Base-by-base conservation (phyloP, 2,797 vertebrate genomes). In the Tarsius wallacei region DNA sequence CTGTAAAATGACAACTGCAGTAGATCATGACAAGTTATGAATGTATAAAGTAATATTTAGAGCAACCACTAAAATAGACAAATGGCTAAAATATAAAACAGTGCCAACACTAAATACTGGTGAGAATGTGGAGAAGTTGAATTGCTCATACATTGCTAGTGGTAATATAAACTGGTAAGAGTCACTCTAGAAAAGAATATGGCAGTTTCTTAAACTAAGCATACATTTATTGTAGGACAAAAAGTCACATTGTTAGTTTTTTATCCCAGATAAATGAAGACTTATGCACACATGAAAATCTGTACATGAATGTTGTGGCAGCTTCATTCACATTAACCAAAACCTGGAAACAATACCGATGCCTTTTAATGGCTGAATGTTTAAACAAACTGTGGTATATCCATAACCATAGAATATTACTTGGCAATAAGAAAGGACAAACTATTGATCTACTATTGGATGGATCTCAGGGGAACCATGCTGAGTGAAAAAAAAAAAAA, bases 191-290 rank as follows among this genome's bases (percentile, higher is more conserved):
- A 82, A 78, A 68, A 19, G 26, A 77, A 22, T 16, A 1, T 7
- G 70, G 2, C 9, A 0, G 4, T 33, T 49, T 71, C 61, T 47
- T 31, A 71, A 28, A 15, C 55, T 17, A 14, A 49, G 13, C 13
- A 4, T 16, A 1, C 0, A 19, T 31, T 24, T 59, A 14, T 24
- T 2, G 5, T 17, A 21, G 1, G 10, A 51, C 9, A 13, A 16
- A 13, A 16, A 12, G n/a, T 42, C 55, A 33, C 33, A 63, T 22
- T 21, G 55, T n/a, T 26, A 26, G 42, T 22, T 17, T 33, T 14
- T 64, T 63, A 24, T 55, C 17, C 26, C 33, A 24, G 42, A 83
- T 70, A 12, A 47, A 31, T 10, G 51, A 51, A 76, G 71, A 11
- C 13, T 1, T 33, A 0, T 1, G 36, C 14, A 6, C 49, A 89